Percentiles rank a stretch among this genome's conserved stretches.
Conservation (phyloP, 2,888 invertebrate species). For the Nezara viridula region DNA sequence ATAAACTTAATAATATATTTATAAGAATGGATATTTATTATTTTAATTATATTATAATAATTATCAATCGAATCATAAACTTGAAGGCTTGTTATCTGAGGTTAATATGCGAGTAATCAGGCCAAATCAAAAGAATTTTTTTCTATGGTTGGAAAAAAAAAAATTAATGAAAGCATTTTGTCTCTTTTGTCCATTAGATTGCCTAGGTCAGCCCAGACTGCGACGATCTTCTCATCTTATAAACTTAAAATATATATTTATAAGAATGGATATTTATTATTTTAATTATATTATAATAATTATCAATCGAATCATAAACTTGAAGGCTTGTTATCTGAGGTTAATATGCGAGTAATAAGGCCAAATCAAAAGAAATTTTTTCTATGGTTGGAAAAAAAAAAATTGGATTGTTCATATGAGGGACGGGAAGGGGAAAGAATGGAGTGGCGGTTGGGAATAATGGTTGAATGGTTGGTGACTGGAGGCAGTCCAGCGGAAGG, state of each 20-base stretch:
- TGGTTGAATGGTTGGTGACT: constrained; percentile 34
- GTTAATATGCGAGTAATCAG: background rate
- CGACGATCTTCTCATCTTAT: no score
- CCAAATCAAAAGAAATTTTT: background rate
- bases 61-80: background rate
- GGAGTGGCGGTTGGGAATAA: constrained; percentile 43
- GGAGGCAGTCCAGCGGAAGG: constrained; percentile 7
- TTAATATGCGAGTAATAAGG: background rate
- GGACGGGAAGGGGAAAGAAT: background rate
- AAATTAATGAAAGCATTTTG: no score
- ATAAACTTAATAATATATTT: no score
- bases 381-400: background rate
- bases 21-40: no score
- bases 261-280: no score
- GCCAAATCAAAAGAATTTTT: background rate
- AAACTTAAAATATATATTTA: no score
- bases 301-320: background rate
- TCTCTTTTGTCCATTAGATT: no score
- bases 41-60: background rate
- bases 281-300: background rate
- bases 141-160: background rate
- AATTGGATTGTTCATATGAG: background rate
- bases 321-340: background rate
- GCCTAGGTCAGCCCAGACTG: no score
- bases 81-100: background rate